Conservation (phyloP, 2,113 vertebrate species). For the Myrmecophaga tridactyla region DNA sequence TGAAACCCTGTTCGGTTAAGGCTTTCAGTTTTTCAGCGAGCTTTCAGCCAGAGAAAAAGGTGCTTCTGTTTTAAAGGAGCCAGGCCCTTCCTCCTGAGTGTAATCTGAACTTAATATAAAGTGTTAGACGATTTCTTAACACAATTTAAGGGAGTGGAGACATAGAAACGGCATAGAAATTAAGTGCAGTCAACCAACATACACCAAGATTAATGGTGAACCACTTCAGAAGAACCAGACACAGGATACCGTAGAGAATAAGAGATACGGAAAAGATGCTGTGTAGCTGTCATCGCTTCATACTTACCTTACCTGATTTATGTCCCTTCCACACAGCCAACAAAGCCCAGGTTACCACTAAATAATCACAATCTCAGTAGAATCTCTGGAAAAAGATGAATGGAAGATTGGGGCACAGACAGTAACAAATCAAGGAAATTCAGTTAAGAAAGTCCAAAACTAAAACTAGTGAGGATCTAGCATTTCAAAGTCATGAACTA, state of each 20-base stretch:
- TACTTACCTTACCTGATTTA: conserved; percentile 36
- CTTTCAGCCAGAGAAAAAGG: conserved; percentile 52
- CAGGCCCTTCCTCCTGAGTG: not conserved
- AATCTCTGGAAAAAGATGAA: conserved; percentile 42
- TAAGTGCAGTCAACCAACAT: conserved; percentile 31
- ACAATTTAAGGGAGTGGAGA: not conserved
- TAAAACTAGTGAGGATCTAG: not conserved
- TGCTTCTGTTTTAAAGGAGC: conserved; percentile 64
- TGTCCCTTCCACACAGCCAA: not conserved
- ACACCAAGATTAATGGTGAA: not conserved
- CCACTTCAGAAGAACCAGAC: conserved; percentile 35
- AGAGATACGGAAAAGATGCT: not conserved
- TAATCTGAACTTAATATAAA: not conserved
- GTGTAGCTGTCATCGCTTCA: not conserved
- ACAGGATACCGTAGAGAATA: not conserved
- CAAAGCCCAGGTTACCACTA: conserved; percentile 44
- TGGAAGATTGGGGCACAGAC: not conserved
- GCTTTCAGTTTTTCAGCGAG: conserved; percentile 57
- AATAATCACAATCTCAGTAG: conserved; percentile 53
- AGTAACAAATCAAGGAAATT: not conserved
- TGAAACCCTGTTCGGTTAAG: conserved; percentile 55
- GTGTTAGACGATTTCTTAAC: not conserved
- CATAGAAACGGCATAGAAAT: conserved; percentile 34
- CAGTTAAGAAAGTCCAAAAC: not conserved
- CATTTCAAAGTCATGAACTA: conserved; percentile 28